phyloP scores from a whole-genome alignment of 2,113 vertebrate species.

The Aegotheles bennettii region DNA sequence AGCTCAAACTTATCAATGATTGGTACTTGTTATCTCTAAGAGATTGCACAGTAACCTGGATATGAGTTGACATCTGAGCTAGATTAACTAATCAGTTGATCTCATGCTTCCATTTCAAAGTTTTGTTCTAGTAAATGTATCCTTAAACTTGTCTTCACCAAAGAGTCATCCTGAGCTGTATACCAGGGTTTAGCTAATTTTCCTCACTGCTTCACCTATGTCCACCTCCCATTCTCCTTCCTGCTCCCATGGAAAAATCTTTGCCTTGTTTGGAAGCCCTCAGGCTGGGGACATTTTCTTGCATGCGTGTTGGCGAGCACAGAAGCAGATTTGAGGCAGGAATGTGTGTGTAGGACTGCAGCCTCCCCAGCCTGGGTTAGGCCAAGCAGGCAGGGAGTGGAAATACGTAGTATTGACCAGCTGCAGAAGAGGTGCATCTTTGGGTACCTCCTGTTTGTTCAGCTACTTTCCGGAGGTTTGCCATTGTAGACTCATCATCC shows the following conservation, averaged over 20 bases:
- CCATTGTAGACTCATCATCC: not conserved
- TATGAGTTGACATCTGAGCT: not conserved
- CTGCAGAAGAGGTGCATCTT: not conserved
- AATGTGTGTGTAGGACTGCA: not conserved
- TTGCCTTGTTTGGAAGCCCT: not conserved
- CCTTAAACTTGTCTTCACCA: not conserved
- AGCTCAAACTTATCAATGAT: not conserved
- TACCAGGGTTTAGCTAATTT: not conserved
- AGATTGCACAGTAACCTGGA: not conserved
- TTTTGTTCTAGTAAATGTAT: not conserved
- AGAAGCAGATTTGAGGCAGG: not conserved
- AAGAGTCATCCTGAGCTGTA: not conserved
- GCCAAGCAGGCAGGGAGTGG: not conserved
- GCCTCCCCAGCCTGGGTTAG: not conserved
- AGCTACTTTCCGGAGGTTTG: not conserved
- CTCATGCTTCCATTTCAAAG: not conserved
- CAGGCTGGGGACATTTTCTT: not conserved
- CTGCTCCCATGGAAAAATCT: not conserved
- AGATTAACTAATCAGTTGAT: not conserved
- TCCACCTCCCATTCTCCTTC: not conserved
- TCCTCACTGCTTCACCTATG: not conserved
- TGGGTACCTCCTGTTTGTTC: not conserved
- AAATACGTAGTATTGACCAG: not conserved
- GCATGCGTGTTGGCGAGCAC: not conserved
- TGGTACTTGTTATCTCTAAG: not conserved